Base-by-base conservation (phyloP, 2,888 invertebrate species). In the Drosophila cognata region DNA sequence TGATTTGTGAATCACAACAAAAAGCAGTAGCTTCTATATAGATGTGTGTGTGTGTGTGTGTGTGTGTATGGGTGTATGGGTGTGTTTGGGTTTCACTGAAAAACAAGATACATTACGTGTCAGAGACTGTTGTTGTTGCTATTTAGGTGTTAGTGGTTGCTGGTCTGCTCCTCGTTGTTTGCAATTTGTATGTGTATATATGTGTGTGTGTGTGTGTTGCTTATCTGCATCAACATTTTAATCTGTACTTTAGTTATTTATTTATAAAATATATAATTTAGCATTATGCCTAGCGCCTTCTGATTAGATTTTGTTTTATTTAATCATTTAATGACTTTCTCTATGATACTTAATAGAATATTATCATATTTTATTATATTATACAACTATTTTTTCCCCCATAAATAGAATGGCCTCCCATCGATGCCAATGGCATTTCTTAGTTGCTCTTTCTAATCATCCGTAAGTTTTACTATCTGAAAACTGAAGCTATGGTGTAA, bases 1-100 rank as follows among this genome's bases (percentile, higher is more conserved):
- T 84, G 88, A 88, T 84, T 85, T 88, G 84, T 84, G 84, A 84
- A 85, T 84, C 84, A 84, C 84, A 83, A 69, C 71, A 82, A 71
- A 76, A 80, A 72, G 28, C 35, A 67, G 75, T 63, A 70, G 65
- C 58, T 66, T 60, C 55, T 61, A 50, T 56, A 62, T 55, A 53
- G 18, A 46, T 59, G 62, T 56, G 46, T 63, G 46, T 48, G 21
- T 50, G 55, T 38, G 28, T 28, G 43, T 64, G 57, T 58, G 57
- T 62, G 56, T 56, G 55, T 57, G 41, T 50, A n/a, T n/a, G n/a
- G n/a, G 41, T 77, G 58, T 71, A 56, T 70, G 62, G 29, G 29
- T 70, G 53, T 59, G 59, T 62, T 61, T 77, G 69, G 62, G 73
- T 79, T 79, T 84, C 81, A 69, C 84, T 85, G 83, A 79, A 85